These are phyloP conservation scores for Hiodon tergisus DNA, from an alignment of 2,113 vertebrate genomes.

Conservation along the genomic window DNA sequence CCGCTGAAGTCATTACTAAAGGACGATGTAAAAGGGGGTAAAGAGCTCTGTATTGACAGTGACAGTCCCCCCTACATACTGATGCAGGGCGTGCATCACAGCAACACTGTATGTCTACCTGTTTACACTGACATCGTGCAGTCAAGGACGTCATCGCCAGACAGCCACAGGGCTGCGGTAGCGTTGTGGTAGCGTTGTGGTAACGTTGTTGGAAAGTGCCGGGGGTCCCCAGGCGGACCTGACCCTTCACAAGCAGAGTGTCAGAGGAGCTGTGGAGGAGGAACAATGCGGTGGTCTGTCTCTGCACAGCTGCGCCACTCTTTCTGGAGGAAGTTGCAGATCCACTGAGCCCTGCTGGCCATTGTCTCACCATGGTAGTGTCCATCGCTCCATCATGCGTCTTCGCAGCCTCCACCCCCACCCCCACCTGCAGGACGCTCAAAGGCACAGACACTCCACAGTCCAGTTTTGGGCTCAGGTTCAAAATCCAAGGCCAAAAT, in stretches of 20 bases:
- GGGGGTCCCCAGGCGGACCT: not conserved
- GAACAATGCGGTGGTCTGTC: constrained; percentile 12
- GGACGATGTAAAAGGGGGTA: too few species aligned
- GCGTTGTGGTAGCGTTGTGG: too few species aligned
- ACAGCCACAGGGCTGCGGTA: too few species aligned
- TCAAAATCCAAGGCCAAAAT: not conserved
- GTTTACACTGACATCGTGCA: too few species aligned
- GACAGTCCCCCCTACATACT: too few species aligned
- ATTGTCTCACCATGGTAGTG: not conserved
- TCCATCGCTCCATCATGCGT: not conserved
- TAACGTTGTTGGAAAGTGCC: too few species aligned
- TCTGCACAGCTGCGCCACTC: constrained; percentile 16
- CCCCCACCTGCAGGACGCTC: constrained; percentile 3
- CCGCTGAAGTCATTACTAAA: too few species aligned
- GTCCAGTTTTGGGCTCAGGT: not conserved
- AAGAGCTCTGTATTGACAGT: too few species aligned
- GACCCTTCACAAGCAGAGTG: not conserved
- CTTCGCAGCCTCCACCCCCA: not conserved
- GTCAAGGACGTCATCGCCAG: too few species aligned
- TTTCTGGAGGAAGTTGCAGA: not conserved
- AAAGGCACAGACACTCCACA: not conserved
- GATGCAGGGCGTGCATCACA: too few species aligned
- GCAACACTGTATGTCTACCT: too few species aligned
- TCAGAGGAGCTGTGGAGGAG: not conserved
- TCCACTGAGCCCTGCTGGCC: not conserved